phyloP scores from a whole-genome alignment of 2,797 vertebrate species.

The Falco concolor region DNA sequence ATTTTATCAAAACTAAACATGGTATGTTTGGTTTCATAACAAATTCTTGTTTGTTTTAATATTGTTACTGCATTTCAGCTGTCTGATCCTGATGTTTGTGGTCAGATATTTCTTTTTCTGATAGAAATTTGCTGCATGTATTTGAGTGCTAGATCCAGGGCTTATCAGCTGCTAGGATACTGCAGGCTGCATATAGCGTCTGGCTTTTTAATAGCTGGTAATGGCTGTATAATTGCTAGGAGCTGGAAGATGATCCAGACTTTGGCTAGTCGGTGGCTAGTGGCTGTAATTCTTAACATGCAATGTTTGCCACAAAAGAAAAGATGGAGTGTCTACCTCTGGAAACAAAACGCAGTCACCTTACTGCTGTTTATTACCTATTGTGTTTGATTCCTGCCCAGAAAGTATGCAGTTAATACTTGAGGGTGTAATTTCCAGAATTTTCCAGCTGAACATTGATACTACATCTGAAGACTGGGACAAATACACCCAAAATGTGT shows the following conservation, averaged over 20 bases:
- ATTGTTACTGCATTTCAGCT: background rate
- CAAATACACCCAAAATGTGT: background rate
- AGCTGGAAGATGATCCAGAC: background rate
- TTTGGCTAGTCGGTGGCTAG: background rate
- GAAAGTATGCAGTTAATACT: background rate
- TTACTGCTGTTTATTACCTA: background rate
- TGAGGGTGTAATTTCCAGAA: background rate
- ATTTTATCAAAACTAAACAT: background rate
- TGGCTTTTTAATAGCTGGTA: background rate
- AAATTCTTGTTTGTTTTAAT: background rate
- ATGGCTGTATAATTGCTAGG: background rate
- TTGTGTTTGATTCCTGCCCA: background rate
- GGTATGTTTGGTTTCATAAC: background rate
- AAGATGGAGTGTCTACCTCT: background rate
- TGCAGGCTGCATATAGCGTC: background rate
- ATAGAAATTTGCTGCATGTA: background rate
- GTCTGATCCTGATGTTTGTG: background rate
- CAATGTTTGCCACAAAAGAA: background rate
- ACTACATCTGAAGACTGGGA: background rate
- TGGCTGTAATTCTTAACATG: background rate
- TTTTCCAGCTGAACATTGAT: background rate
- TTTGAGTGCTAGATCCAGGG: background rate
- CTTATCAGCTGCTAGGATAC: constrained; percentile 11
- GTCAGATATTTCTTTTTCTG: background rate
- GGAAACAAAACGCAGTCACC: background rate